These are phyloP conservation scores for Aporophyla lueneburgensis DNA, from an alignment of 2,888 invertebrate species.

Conservation along the genomic window DNA sequence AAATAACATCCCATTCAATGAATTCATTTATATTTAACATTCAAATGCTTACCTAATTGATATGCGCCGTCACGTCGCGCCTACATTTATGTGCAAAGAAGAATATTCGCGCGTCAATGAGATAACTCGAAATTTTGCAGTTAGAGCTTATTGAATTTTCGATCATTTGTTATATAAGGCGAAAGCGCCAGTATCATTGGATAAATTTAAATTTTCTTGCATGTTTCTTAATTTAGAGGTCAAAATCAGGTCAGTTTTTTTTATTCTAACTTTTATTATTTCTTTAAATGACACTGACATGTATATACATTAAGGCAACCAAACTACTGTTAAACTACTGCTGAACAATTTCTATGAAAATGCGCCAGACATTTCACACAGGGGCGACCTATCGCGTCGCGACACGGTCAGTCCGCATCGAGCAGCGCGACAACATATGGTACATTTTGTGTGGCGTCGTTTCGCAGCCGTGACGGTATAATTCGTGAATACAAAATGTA, in stretches of 20 bases:
- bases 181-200: neutral
- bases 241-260: neutral
- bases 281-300: too few species aligned
- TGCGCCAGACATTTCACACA: too few species aligned
- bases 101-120: slow-evolving; percentile 41
- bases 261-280: too few species aligned
- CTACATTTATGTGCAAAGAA: slow-evolving; percentile 42
- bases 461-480: too few species aligned
- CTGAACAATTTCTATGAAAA: too few species aligned
- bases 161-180: neutral
- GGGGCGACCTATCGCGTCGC: too few species aligned
- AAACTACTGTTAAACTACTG: too few species aligned
- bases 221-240: neutral
- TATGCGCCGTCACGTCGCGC: slow-evolving; percentile 60
- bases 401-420: too few species aligned
- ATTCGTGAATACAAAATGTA: too few species aligned
- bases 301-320: too few species aligned
- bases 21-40: slow-evolving; percentile 40
- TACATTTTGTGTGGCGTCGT: too few species aligned
- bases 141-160: slow-evolving; percentile 4
- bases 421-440: too few species aligned
- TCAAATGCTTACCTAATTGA: slow-evolving; percentile 51
- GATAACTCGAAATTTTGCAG: slow-evolving; percentile 30
- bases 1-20: slow-evolving; percentile 30
- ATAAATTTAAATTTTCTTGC: neutral